Conservation (phyloP, 2,888 invertebrate species). For the Rambutsinella grinnellia region DNA sequence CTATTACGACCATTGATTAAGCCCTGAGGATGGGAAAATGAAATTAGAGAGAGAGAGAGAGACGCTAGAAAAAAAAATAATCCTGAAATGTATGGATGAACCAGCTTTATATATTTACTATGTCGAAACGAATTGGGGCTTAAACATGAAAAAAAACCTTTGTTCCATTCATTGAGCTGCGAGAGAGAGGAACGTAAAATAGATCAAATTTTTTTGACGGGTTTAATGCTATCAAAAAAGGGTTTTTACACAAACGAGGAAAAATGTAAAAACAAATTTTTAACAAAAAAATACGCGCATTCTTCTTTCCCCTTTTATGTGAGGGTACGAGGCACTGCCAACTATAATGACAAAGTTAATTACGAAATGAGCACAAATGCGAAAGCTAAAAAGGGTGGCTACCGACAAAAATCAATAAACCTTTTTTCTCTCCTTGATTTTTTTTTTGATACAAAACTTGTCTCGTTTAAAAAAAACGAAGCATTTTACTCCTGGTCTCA, state of each 20-base stretch:
- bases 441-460: conserved; percentile 50
- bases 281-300: conserved; percentile 27
- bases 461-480: conserved; percentile 33
- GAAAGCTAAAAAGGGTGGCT: conserved; percentile 41
- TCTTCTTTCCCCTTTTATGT: background rate
- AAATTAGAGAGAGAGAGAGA: conserved; percentile 7
- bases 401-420: conserved; percentile 40
- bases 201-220: conserved; percentile 55
- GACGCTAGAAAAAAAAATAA: conserved; percentile 16
- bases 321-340: background rate
- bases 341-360: conserved; percentile 51
- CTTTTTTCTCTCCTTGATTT: conserved; percentile 19
- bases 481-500: background rate
- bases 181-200: conserved; percentile 40
- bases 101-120: conserved; percentile 8
- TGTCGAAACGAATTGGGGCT: conserved; percentile 52
- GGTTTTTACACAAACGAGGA: conserved; percentile 33
- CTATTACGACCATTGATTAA: conserved; percentile 1
- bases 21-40: conserved; percentile 25
- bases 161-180: conserved; percentile 31
- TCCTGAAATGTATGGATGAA: background rate
- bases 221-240: conserved; percentile 39
- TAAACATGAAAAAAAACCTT: conserved; percentile 39
- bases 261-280: conserved; percentile 42
- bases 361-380: conserved; percentile 50